Conservation (phyloP, 1,140 invertebrate species). For the Ceratosolen solmsi region DNA sequence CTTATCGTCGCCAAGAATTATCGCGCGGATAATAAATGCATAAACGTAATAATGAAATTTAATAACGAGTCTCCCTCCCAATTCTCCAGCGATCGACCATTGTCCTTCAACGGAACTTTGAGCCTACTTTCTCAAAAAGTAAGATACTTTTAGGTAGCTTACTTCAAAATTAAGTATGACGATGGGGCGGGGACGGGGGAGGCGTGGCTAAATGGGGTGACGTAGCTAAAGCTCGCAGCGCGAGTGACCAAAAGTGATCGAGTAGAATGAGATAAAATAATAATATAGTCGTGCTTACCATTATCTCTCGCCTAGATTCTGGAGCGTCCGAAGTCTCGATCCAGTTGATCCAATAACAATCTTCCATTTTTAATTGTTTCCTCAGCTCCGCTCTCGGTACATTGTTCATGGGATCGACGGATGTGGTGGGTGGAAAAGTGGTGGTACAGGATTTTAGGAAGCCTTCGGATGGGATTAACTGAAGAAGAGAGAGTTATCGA, state of each 20-base stretch:
- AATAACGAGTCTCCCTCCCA: too few relatives aligned
- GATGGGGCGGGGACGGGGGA: neutral
- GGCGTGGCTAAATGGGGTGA: neutral
- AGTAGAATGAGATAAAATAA: too few relatives aligned
- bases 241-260: too few relatives aligned
- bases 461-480: constrained; percentile 41
- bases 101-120: too few relatives aligned
- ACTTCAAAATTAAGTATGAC: too few relatives aligned
- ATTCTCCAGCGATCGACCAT: too few relatives aligned
- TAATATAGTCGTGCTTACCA: neutral
- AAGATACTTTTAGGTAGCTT: too few relatives aligned
- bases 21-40: too few relatives aligned
- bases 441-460: constrained; percentile 36
- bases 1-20: too few relatives aligned
- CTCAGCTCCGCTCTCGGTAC: neutral
- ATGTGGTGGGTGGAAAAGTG: constrained; percentile 2
- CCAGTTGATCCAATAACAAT: constrained; percentile 32
- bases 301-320: neutral
- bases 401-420: constrained; percentile 16
- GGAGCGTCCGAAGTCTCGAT: neutral
- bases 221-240: too few relatives aligned
- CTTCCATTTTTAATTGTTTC: neutral
- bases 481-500: constrained; percentile 7
- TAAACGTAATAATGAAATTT: too few relatives aligned
- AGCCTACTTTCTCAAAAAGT: too few relatives aligned